Conservation (phyloP, 2,113 vertebrate species). For the Paracanthobrama guichenoti region DNA sequence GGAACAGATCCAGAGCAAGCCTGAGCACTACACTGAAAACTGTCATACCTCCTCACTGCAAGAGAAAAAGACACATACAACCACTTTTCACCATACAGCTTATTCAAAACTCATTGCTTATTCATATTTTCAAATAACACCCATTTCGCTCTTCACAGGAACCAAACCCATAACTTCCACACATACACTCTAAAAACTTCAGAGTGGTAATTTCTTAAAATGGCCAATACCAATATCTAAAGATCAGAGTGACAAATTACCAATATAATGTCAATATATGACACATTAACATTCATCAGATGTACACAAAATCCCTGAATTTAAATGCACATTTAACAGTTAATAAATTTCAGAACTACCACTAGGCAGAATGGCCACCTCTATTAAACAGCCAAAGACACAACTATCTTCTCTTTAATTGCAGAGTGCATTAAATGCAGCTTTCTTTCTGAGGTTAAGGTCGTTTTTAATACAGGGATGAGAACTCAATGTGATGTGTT, state of each 20-base stretch:
- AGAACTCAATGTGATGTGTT: background rate
- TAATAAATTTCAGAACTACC: background rate
- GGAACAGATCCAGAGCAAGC: background rate
- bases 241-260: background rate
- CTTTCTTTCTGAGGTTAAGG: background rate
- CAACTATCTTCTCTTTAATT: background rate
- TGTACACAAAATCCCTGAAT: background rate
- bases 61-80: background rate
- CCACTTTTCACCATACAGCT: background rate
- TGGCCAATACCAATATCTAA: background rate
- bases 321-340: background rate
- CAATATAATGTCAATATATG: background rate
- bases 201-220: background rate
- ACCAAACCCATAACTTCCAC: background rate
- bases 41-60: background rate
- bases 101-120: conserved; percentile 7
- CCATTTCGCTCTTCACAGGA: conserved; percentile 2
- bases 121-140: background rate
- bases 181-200: background rate
- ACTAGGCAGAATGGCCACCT: background rate
- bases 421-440: background rate
- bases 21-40: background rate
- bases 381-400: background rate
- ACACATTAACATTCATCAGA: background rate
- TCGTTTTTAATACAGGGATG: background rate